Evolutionary conservation across 2,797 vertebrate species (phyloP).

Genomic region (Hemibagrus guttatus): DNA sequence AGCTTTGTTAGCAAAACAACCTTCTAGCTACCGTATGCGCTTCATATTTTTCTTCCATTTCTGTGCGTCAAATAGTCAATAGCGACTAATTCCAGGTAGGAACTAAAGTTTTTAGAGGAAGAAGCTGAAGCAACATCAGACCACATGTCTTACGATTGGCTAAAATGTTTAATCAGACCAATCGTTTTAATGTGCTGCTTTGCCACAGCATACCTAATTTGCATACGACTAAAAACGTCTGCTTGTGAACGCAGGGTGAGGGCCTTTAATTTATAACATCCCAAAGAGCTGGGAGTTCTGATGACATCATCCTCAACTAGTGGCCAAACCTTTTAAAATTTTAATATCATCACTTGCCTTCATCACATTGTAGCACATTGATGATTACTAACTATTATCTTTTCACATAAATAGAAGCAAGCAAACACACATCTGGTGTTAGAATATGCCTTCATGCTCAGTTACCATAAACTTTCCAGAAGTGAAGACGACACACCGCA

Average conservation of each 20-base stretch:
- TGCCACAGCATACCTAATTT: background rate
- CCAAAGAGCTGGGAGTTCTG: too few relatives aligned
- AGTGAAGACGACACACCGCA: background rate
- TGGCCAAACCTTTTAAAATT: background rate
- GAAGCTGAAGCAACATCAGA: background rate
- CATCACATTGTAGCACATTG: background rate
- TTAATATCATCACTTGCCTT: constrained; percentile 13
- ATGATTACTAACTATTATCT: background rate
- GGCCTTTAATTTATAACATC: background rate
- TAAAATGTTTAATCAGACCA: background rate
- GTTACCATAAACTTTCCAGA: background rate
- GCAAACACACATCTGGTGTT: background rate
- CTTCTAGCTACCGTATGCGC: background rate
- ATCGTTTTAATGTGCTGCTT: background rate
- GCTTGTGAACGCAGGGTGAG: background rate
- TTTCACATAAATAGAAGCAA: background rate
- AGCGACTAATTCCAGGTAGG: too few relatives aligned
- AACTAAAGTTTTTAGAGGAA: too few relatives aligned
- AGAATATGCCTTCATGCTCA: constrained; percentile 4
- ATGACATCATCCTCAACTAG: background rate
- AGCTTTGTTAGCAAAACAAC: background rate
- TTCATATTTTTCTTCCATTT: background rate
- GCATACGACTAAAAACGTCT: background rate
- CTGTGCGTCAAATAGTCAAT: too few relatives aligned
- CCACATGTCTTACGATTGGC: background rate